Percentiles rank a stretch among this genome's conserved stretches.
Evolutionary conservation across 2,797 vertebrate genomes (phyloP).

Genomic region (Propithecus perrieri): DNA sequence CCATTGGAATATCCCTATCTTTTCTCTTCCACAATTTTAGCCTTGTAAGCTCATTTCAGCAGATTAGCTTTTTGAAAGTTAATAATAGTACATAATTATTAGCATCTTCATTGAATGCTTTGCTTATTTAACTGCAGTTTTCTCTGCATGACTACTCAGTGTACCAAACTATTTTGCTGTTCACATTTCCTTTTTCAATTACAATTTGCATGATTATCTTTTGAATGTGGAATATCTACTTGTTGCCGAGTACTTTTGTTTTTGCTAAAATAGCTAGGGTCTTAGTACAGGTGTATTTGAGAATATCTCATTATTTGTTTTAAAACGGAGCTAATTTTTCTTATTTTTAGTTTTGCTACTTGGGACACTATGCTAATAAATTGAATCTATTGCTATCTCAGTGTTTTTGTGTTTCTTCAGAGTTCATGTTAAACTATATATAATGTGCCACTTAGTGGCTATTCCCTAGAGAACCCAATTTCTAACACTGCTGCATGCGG

Average conservation of each 20-base stretch:
- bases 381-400: background rate
- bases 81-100: slow-evolving; percentile 25
- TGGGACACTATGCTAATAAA: background rate
- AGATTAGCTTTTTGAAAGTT: background rate
- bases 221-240: background rate
- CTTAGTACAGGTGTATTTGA: slow-evolving; percentile 15
- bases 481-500: background rate
- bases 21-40: slow-evolving; percentile 9
- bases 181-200: slow-evolving; percentile 43
- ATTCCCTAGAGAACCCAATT: background rate
- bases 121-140: background rate
- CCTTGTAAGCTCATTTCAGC: background rate
- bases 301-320: background rate
- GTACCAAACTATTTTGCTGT: slow-evolving; percentile 25
- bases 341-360: background rate
- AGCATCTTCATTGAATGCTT: background rate
- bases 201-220: background rate
- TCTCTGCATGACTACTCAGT: background rate
- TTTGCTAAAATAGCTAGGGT: background rate
- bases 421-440: background rate
- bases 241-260: background rate
- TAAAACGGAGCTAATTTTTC: background rate
- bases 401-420: slow-evolving; percentile 16
- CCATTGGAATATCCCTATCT: slow-evolving; percentile 2
- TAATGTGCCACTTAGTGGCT: background rate